Base-by-base conservation (phyloP, 2,888 invertebrate genomes). In the Penaeus monodon region DNA sequence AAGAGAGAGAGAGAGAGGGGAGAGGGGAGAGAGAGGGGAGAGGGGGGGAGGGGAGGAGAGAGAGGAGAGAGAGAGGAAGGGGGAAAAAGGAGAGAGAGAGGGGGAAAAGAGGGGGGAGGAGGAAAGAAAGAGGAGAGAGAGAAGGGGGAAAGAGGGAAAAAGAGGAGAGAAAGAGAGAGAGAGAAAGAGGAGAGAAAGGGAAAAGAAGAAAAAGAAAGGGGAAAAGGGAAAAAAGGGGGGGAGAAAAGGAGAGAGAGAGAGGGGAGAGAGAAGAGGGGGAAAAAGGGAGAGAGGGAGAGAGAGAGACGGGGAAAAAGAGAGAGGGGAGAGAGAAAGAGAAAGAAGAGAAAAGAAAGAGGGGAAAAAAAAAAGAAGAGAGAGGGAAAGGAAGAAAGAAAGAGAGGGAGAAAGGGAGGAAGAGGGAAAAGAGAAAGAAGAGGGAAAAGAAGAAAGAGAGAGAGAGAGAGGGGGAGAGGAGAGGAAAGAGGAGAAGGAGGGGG, bases 51-150 rank as follows among this genome's bases (percentile, higher is more conserved):
- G 27, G 33, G 77, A 78, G 81, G 66, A 64, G 33, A 65, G 78
- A 86, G 84, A 82, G 85, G 85, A 84, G 85, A 80, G 79, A 81
- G 73, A 78, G 73, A 57, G 65, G 57, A 49, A 80, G 29, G 81
- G 65, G 44, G 0, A 76, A 83, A 3, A 33, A 3, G 3, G 33
- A 33, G 33, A 33, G 73, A 73, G 33, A 33, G n/a, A 27, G 33
- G n/a, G 27, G 12, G 73, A n/a, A 27, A 27, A 12, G 27, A n/a
- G 4, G 27, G 4, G 27, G 17, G 27, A 22, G 22, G 17, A 0
- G 17, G 33, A n/a, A 49, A 24, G 78, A 88, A 2, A 24, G 38
- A 49, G 27, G 24, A 27, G 22, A 17, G 33, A 63, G 81, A 82
- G 33, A 27, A 65, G 84, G 63, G 87, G 78, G 77, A 44, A 2